These are phyloP conservation scores for Isurus oxyrinchus DNA, from an alignment of 2,113 vertebrate genomes.

Conservation along the genomic window DNA sequence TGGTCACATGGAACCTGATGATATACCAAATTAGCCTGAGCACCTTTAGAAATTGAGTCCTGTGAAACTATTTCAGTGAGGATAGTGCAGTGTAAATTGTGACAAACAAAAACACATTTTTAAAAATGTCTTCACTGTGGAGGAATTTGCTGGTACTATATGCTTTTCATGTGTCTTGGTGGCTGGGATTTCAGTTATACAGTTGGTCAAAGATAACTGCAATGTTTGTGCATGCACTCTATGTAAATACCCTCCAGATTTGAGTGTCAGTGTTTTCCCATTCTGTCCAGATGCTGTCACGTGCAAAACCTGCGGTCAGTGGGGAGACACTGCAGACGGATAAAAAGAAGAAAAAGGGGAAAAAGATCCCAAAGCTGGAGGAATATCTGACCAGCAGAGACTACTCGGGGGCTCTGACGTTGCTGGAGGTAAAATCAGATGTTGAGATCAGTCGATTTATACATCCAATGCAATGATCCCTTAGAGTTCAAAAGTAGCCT, in stretches of 20 bases:
- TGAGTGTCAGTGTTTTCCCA: not conserved
- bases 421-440: constrained; percentile 71
- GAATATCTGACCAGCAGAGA: constrained; percentile 79
- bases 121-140: not conserved
- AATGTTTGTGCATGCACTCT: not conserved
- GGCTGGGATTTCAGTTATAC: not conserved
- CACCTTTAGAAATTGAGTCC: not conserved
- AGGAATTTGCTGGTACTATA: not conserved
- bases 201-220: not conserved
- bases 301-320: constrained; percentile 81
- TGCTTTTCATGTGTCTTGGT: not conserved
- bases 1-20: not conserved
- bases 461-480: not conserved
- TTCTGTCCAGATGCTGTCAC: constrained; percentile 78
- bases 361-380: constrained; percentile 72
- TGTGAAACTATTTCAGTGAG: not conserved
- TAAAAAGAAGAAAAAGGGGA: constrained; percentile 72
- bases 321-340: constrained; percentile 57
- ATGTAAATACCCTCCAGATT: not conserved
- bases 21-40: not conserved
- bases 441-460: not conserved
- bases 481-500: not conserved
- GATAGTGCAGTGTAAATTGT: not conserved
- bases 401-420: constrained; percentile 82
- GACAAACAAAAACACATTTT: not conserved